Evolutionary conservation across 2,113 vertebrate genomes (phyloP), one percentile per base, ranked within the genome.

Genomic region (Oreochromis aureus): DNA sequence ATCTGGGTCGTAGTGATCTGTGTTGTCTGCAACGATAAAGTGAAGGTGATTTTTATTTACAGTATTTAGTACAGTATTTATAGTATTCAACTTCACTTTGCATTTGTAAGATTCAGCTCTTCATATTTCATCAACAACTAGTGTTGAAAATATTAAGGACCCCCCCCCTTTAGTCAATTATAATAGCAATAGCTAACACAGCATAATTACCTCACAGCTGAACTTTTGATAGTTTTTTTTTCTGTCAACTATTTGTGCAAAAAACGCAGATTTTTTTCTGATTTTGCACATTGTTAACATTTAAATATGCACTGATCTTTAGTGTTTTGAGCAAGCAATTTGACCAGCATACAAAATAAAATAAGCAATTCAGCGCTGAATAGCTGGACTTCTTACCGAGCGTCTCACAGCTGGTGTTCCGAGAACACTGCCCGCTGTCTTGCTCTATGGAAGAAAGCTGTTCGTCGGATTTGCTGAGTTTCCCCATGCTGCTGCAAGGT

Each of bases 361-460:
- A 34, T 36, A 15, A 24, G 53, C 27, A 79, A 66, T 78, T 78
- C 19, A 59, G 10, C 3, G 8, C 16, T 11, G 48, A 30, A 79
- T 22, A 69, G 61, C 34, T 83, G 9, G 32, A 54, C 18, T 81
- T 80, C 96, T 96, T 95, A 99, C 99, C 99, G 9, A 99, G 96
- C 0, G 99, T 99, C 95, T 99, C 99, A 95, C 98, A 99, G 97
- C 98, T 99, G 94, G 99, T 99, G 96, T 99, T 99, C 84, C 97
- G 97, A 41, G 99, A 99, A 96, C 98, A 99, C 95, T 99, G 99
- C 3, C 98, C 98, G 0, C 98, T 99, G 97, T 99, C 98, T 11
- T 98, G 97, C 95, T 99, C 98, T 96, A 98, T 96, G 0, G 98
- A 98, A 1, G 98, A 99, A 81, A 99, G 98, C 93, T 99, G 98